Evolutionary conservation across 2,113 vertebrate species (phyloP).

Genomic region (Copsychus sechellarum): DNA sequence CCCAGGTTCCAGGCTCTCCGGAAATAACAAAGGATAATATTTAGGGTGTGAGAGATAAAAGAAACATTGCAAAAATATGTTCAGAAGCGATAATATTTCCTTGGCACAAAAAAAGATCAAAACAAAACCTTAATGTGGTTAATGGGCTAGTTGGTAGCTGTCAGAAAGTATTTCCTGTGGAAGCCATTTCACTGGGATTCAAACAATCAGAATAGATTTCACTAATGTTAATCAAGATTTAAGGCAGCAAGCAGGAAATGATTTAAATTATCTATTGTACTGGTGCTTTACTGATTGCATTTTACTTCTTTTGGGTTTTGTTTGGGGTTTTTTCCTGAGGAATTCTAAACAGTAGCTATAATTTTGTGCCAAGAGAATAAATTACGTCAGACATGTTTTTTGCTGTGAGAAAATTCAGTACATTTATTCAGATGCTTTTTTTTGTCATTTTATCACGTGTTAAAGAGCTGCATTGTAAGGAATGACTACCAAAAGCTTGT

Average conservation of each 20-base stretch:
- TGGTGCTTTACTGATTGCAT: slow-evolving; percentile 22
- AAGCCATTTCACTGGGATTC: not conserved
- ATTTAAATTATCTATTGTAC: slow-evolving; percentile 20
- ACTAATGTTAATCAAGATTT: slow-evolving; percentile 29
- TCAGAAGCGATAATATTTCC: not conserved
- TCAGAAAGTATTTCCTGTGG: not conserved
- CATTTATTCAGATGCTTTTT: not conserved
- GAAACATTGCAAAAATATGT: not conserved
- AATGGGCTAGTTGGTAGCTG: not conserved
- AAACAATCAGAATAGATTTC: slow-evolving; percentile 6
- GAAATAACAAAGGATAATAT: not conserved
- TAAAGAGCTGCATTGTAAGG: not conserved
- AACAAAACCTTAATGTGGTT: not conserved
- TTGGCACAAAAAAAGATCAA: not conserved
- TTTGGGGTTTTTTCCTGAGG: not conserved
- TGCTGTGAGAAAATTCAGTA: not conserved
- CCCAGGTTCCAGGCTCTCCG: not conserved
- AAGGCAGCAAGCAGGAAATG: slow-evolving; percentile 27
- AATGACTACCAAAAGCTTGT: not conserved
- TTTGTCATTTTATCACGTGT: not conserved
- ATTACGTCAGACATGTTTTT: not conserved
- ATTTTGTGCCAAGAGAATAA: slow-evolving; percentile 29
- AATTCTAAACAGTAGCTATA: slow-evolving; percentile 25
- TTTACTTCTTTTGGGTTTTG: not conserved
- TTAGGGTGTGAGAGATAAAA: not conserved